Conservation (phyloP, 2,888 invertebrate species). For the Scelioninae gen. 2 region DNA sequence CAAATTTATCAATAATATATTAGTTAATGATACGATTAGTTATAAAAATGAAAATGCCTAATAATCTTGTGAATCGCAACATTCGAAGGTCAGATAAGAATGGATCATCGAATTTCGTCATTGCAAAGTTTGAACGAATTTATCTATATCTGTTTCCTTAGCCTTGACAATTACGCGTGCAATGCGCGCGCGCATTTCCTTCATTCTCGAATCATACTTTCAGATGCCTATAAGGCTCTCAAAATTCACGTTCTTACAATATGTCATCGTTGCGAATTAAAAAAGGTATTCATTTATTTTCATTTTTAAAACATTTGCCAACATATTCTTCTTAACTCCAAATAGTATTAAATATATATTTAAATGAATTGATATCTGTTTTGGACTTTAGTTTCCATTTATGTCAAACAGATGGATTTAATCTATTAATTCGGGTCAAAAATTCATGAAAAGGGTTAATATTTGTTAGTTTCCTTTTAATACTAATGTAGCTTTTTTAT, state of each 20-base stretch:
- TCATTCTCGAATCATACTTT: slow-evolving; percentile 41
- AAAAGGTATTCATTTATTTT: slow-evolving; percentile 32
- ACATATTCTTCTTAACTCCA: too few species aligned
- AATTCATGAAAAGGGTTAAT: background rate
- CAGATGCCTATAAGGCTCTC: slow-evolving; percentile 27
- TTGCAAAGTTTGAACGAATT: slow-evolving; percentile 59
- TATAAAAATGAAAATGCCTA: slow-evolving; percentile 20
- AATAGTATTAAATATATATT: too few species aligned
- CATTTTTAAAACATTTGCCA: too few species aligned
- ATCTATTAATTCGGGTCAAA: background rate
- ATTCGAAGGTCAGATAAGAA: slow-evolving; percentile 72
- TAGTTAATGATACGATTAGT: background rate
- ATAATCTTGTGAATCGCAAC: slow-evolving; percentile 49
- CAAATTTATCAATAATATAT: background rate
- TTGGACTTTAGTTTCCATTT: background rate
- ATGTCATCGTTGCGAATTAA: slow-evolving; percentile 35
- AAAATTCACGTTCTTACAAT: slow-evolving; percentile 24
- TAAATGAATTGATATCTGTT: too few species aligned
- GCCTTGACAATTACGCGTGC: slow-evolving; percentile 53
- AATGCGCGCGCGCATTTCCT: slow-evolving; percentile 60
- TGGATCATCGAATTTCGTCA: slow-evolving; percentile 71
- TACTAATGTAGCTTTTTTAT: too few species aligned
- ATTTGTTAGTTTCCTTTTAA: too few species aligned
- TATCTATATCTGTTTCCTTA: slow-evolving; percentile 32
- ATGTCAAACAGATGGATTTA: background rate